Base-by-base conservation (phyloP, 2,888 invertebrate species). In the Eupeodes latifasciatus region DNA sequence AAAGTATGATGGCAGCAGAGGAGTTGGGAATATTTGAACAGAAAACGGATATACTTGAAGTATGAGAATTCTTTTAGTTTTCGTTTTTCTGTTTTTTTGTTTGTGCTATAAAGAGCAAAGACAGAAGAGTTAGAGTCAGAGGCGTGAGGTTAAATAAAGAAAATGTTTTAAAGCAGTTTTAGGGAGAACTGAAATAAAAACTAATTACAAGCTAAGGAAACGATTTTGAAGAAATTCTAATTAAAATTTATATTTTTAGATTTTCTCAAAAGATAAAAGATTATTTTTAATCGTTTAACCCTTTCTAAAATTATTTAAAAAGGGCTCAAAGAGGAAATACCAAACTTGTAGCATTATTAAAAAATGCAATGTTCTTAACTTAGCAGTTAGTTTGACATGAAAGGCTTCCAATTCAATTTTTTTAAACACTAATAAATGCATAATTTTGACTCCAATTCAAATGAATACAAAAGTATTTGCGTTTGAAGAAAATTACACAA, bases 11-110 rank as follows among this genome's bases (percentile, higher is more conserved):
- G 40, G 11, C 11, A 67, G 27, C 27, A 3, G 27, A 27, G 27
- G 27, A 27, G 11, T 34, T 2, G 3, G 16, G 11, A 80, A 75
- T 72, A 61, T 76, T 83, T 69, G 53, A 16, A 55, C 57, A 47
- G 53, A 72, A 77, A 72, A 69, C 44, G 40, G 40, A 40, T 40
- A 75, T 77, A 57, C 53, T 27, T 36, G 47, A 19, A 49, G 66
- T 77, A 34, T 74, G 44, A 66, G 49, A 59, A 64, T 64, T 81
- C 44, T 40, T 40, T 40, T 40, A 40, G 40, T 75, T 57, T 72
- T 61, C 64, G 19, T 12, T 16, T 69, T n/a, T 74, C 19, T 34
- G 55, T 51, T 51, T 66, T 51, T 55, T 78, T 85, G 51, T 81
- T 51, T n/a, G 19, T 47, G 4, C 2, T 44, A 27, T 3, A 27